These are phyloP conservation scores for Odontesthes bonariensis DNA, from an alignment of 2,113 vertebrate genomes.

Conservation along the genomic window DNA sequence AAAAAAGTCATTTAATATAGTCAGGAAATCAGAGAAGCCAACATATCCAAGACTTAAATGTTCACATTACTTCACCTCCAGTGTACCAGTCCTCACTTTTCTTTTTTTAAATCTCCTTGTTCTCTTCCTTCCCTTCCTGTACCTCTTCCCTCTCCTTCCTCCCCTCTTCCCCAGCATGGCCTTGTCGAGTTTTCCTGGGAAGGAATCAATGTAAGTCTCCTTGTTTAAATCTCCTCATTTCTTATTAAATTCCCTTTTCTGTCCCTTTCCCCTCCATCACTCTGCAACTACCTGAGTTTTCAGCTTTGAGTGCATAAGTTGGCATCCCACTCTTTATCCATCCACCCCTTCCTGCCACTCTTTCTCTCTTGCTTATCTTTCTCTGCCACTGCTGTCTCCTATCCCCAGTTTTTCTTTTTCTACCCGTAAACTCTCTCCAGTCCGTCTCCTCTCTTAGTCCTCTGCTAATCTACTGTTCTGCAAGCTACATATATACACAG, in stretches of 20 bases:
- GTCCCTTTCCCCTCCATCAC: conserved; percentile 19
- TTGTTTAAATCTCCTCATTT: conserved; percentile 38
- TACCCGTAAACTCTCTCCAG: conserved; percentile 26
- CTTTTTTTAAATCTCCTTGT: conserved; percentile 36
- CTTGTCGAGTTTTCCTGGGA: conserved; percentile 97
- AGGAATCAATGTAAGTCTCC: conserved; percentile 95
- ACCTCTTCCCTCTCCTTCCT: conserved; percentile 35
- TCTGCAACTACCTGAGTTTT: conserved; percentile 39
- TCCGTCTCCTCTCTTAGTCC: conserved; percentile 24
- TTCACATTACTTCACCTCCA: not conserved
- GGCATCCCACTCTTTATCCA: conserved; percentile 42
- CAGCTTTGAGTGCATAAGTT: conserved; percentile 24
- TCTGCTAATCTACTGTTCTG: conserved; percentile 62
- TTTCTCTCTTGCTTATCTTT: conserved; percentile 35
- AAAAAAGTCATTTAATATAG: no score
- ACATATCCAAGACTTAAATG: not conserved
- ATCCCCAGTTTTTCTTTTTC: conserved; percentile 13
- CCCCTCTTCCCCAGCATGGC: conserved; percentile 86
- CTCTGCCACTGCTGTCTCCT: conserved; percentile 23
- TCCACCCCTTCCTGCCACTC: conserved; percentile 23
- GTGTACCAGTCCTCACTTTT: conserved; percentile 1
- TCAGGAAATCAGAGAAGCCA: not conserved
- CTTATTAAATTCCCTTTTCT: conserved; percentile 13
- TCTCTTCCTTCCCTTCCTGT: conserved; percentile 23
- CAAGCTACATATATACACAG: conserved; percentile 39